Conservation (phyloP, 2,888 invertebrate genomes). For the Aphodius sticticus region DNA sequence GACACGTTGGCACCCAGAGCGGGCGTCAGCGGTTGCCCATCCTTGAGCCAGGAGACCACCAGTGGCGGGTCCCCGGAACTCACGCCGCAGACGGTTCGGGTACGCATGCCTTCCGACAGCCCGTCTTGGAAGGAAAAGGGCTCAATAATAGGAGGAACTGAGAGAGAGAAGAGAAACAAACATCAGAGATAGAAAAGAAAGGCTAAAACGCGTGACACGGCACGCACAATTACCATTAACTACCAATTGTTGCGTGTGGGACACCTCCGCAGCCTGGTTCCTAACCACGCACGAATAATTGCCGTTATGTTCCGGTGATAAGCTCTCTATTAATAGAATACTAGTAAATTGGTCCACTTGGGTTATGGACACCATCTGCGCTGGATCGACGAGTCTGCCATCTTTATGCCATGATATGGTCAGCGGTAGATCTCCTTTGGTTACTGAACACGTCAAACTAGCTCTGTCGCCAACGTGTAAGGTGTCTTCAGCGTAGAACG, state of each 20-base stretch:
- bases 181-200: constrained; percentile 67
- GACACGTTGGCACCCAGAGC: constrained; percentile 74
- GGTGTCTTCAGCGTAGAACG: constrained; percentile 73
- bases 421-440: constrained; percentile 79
- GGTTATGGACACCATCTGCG: constrained; percentile 70
- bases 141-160: constrained; percentile 87
- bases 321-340: constrained; percentile 78
- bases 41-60: constrained; percentile 83
- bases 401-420: constrained; percentile 82
- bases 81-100: constrained; percentile 82
- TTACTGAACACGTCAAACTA: constrained; percentile 77
- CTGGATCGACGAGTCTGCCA: constrained; percentile 69
- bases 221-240: constrained; percentile 76
- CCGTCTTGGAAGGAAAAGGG: constrained; percentile 86
- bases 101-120: constrained; percentile 82
- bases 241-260: constrained; percentile 76
- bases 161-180: constrained; percentile 64
- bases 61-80: constrained; percentile 83
- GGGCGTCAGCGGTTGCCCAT: constrained; percentile 74
- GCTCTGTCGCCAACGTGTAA: constrained; percentile 78
- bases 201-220: constrained; percentile 57
- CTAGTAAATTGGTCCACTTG: constrained; percentile 81
- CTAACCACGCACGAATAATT: constrained; percentile 79
- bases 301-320: constrained; percentile 79
- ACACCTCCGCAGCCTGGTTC: constrained; percentile 77